A percentile compares a stretch with the other conserved stretches of the same genome.
These are phyloP conservation scores for Caenorhabditis wallacei DNA, from an alignment of 2,888 invertebrate species.

Conservation along the genomic window DNA sequence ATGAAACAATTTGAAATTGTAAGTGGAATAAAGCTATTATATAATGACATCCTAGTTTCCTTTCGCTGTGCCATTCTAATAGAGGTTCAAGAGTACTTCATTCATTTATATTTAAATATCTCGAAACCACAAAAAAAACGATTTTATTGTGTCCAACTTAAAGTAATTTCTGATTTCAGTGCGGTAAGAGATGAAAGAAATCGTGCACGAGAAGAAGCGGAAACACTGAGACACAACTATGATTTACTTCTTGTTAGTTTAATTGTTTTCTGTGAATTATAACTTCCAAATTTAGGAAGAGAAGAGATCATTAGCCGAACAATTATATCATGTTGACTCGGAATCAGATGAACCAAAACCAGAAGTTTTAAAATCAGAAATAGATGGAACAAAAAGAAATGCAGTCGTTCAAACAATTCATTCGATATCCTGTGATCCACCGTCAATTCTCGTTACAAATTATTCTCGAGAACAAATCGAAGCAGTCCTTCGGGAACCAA, in stretches of 20 bases:
- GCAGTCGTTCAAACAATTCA: slow-evolving; percentile 50
- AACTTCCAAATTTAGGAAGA: slow-evolving; percentile 43
- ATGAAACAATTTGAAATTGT: no score
- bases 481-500: slow-evolving; percentile 49
- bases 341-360: slow-evolving; percentile 33
- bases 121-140: no score
- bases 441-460: slow-evolving; percentile 40
- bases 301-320: slow-evolving; percentile 39
- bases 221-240: slow-evolving; percentile 61
- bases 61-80: background rate
- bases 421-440: slow-evolving; percentile 51
- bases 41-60: no score
- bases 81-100: no score
- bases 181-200: slow-evolving; percentile 91
- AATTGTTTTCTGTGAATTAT: no score
- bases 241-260: slow-evolving; percentile 46
- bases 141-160: no score
- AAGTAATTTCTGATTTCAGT: no score
- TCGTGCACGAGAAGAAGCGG: slow-evolving; percentile 91
- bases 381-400: slow-evolving; percentile 52
- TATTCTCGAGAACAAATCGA: slow-evolving; percentile 33
- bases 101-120: no score
- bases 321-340: slow-evolving; percentile 39
- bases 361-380: slow-evolving; percentile 28
- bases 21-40: no score